These are phyloP conservation scores for Gymnosoma rotundatum DNA, from an alignment of 2,888 invertebrate genomes.

Conservation along the genomic window DNA sequence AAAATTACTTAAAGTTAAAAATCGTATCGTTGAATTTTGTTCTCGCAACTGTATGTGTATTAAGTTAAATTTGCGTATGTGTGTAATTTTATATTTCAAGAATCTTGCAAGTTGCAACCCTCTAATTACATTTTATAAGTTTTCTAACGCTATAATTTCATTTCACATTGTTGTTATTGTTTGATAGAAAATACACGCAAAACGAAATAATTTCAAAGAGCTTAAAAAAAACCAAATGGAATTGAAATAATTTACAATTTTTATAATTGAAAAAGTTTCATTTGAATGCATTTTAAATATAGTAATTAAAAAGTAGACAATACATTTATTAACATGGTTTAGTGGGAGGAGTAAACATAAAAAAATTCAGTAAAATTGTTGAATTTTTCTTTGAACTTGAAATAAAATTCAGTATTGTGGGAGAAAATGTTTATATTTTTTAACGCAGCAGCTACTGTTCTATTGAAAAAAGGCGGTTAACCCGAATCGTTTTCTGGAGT, in stretches of 20 bases:
- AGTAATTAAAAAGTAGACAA: constrained; percentile 50
- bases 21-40: background rate
- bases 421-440: background rate
- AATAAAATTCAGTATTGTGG: background rate
- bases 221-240: background rate
- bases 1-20: too few species aligned
- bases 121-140: constrained; percentile 37
- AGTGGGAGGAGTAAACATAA: constrained; percentile 27
- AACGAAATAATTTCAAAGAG: constrained; percentile 26
- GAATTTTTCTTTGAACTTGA: constrained; percentile 1
- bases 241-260: constrained; percentile 13
- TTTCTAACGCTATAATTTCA: constrained; percentile 55
- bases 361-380: background rate
- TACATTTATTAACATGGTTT: background rate
- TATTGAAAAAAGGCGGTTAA: too few species aligned
- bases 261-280: constrained; percentile 18
- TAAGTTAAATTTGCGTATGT: background rate
- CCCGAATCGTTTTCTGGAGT: too few species aligned
- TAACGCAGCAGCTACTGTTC: too few species aligned
- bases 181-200: constrained; percentile 44
- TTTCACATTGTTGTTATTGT: constrained; percentile 41
- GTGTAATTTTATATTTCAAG: constrained; percentile 27
- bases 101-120: constrained; percentile 40
- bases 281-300: constrained; percentile 42
- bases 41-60: background rate